Evolutionary conservation across 1,140 invertebrate genomes (phyloP).

Genomic region (Sycophaga agraensis): DNA sequence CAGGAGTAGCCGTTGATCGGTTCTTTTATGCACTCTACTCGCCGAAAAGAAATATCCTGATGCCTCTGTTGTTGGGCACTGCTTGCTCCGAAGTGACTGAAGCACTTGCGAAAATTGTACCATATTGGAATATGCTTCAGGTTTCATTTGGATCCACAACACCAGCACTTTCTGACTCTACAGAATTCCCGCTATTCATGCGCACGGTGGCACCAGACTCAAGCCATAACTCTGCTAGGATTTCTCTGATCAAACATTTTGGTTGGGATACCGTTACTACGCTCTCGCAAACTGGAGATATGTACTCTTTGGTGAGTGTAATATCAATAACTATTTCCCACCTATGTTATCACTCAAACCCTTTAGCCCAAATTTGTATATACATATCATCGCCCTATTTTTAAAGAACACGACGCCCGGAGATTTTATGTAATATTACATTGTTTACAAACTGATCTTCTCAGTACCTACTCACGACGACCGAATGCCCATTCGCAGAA

Average conservation of each 20-base stretch:
- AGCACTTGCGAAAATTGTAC: slow-evolving; percentile 83
- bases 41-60: slow-evolving; percentile 63
- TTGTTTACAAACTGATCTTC: too few relatives aligned
- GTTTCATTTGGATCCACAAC: slow-evolving; percentile 85
- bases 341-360: too few relatives aligned
- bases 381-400: too few relatives aligned
- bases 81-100: slow-evolving; percentile 88
- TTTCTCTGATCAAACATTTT: slow-evolving; percentile 80
- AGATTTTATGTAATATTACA: too few relatives aligned
- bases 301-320: slow-evolving; percentile 72
- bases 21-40: slow-evolving; percentile 91
- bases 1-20: slow-evolving; percentile 83
- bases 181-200: slow-evolving; percentile 85
- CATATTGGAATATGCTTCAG: slow-evolving; percentile 90
- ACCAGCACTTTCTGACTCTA: slow-evolving; percentile 79
- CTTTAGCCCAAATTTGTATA: too few relatives aligned
- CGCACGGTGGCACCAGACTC: slow-evolving; percentile 84
- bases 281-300: slow-evolving; percentile 82
- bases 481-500: too few relatives aligned
- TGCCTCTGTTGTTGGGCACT: slow-evolving; percentile 80
- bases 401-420: too few relatives aligned
- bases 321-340: not conserved
- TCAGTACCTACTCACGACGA: too few relatives aligned
- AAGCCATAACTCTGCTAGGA: slow-evolving; percentile 81
- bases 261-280: slow-evolving; percentile 85